Conservation (phyloP, 2,888 invertebrate species). For the Parochlus steinenii region DNA sequence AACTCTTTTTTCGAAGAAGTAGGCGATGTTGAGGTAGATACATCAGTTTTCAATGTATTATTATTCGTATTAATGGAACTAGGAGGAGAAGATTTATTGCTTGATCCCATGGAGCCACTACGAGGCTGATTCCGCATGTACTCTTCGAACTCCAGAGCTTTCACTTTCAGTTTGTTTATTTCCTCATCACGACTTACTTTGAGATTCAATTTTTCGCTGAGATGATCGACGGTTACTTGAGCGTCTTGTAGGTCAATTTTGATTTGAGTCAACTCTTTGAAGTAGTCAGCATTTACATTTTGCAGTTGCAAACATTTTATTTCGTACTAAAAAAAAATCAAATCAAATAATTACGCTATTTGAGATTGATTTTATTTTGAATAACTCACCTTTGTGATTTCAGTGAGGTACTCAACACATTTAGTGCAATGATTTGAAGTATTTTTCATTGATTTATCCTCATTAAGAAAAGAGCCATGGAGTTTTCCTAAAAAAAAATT, state of each 20-base stretch:
- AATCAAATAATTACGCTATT: no score
- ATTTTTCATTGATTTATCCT: slow-evolving; percentile 14
- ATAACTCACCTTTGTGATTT: slow-evolving; percentile 19
- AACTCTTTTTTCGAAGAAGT: slow-evolving; percentile 9
- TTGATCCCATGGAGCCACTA: slow-evolving; percentile 22
- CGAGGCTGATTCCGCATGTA: slow-evolving; percentile 36
- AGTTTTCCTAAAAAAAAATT: no score
- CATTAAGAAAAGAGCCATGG: no score
- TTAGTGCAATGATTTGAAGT: slow-evolving; percentile 19
- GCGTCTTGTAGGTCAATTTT: slow-evolving; percentile 21
- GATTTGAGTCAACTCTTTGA: slow-evolving; percentile 19
- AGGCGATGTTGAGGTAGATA: slow-evolving; percentile 26
- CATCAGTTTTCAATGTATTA: slow-evolving; percentile 22
- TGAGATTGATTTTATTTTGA: no score
- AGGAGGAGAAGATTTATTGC: slow-evolving; percentile 18
- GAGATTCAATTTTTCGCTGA: slow-evolving; percentile 26
- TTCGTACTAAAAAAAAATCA: slow-evolving; percentile 21
- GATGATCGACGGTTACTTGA: slow-evolving; percentile 20
- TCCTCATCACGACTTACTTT: slow-evolving; percentile 40
- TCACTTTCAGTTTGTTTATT: slow-evolving; percentile 40
- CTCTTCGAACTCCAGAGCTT: slow-evolving; percentile 45
- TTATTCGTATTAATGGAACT: slow-evolving; percentile 10
- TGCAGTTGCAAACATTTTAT: slow-evolving; percentile 24
- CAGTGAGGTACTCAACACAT: slow-evolving; percentile 22
- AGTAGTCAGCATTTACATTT: slow-evolving; percentile 20